These are phyloP conservation scores for Drosophila erecta DNA, from an alignment of 1,140 invertebrate species.

Conservation along the genomic window DNA sequence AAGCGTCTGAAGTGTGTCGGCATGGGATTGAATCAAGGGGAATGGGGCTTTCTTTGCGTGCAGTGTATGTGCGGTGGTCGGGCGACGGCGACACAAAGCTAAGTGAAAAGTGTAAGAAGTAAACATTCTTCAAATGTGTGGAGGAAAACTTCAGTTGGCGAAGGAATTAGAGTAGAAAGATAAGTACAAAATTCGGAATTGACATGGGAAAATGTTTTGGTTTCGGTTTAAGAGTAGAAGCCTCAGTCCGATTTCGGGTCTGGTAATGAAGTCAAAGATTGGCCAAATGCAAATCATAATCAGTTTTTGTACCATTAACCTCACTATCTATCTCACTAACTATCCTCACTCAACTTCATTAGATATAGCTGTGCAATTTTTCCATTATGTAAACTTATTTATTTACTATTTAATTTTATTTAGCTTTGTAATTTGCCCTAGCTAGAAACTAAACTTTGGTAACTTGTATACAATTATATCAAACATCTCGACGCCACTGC, in stretches of 20 bases:
- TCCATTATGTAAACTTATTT: too few species aligned
- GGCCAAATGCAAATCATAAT: too few species aligned
- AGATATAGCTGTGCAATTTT: too few species aligned
- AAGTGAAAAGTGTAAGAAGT: constrained; percentile 46
- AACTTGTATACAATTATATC: not conserved
- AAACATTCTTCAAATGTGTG: constrained; percentile 34
- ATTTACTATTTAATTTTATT: too few species aligned
- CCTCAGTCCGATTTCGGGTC: not conserved
- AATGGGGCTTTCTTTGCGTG: constrained; percentile 14
- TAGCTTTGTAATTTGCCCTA: too few species aligned
- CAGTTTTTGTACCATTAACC: too few species aligned
- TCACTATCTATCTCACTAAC: too few species aligned
- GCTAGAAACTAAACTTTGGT: too few species aligned
- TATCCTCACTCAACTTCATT: too few species aligned
- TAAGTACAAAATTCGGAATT: constrained; percentile 10
- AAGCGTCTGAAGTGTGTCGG: constrained; percentile 78
- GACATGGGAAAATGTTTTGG: constrained; percentile 9
- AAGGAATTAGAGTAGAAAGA: constrained; percentile 17
- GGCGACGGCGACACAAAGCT: constrained; percentile 55
- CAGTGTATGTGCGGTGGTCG: constrained; percentile 34
- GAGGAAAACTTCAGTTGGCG: constrained; percentile 26
- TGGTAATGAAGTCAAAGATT: too few species aligned
- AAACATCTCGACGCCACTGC: not conserved
- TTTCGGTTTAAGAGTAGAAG: not conserved
- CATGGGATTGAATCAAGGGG: constrained; percentile 70